Evolutionary conservation across 2,113 vertebrate genomes (phyloP).

Genomic region (Trochalopteron elliotii): DNA sequence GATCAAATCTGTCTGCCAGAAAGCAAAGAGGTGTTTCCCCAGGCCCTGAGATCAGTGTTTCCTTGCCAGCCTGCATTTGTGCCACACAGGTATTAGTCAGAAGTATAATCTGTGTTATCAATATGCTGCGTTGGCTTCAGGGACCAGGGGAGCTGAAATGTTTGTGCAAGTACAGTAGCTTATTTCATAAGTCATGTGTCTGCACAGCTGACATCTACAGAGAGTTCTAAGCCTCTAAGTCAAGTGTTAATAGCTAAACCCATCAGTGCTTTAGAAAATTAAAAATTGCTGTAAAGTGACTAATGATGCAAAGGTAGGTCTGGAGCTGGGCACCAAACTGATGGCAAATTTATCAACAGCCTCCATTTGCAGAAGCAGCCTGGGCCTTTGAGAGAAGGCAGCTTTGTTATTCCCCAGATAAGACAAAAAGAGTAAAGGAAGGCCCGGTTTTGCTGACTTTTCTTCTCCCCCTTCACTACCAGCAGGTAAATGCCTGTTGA

Average conservation of each 20-base stretch:
- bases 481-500: not conserved
- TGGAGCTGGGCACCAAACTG: not conserved
- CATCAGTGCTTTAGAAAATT: not conserved
- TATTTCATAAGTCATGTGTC: conserved; percentile 20
- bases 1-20: not conserved
- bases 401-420: not conserved
- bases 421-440: not conserved
- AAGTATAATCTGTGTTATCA: not conserved
- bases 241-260: conserved; percentile 20
- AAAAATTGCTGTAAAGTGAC: not conserved
- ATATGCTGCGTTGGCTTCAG: not conserved
- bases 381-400: not conserved
- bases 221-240: not conserved
- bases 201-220: conserved; percentile 11
- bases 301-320: not conserved
- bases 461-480: too few relatives aligned
- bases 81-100: conserved; percentile 22
- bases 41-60: not conserved
- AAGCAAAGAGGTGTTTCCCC: conserved; percentile 22
- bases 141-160: not conserved
- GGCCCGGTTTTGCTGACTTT: not conserved
- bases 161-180: conserved; percentile 29
- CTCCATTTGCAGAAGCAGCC: not conserved
- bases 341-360: not conserved
- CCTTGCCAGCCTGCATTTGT: not conserved